Conservation (phyloP, 1,140 invertebrate genomes). For the Ooceraea biroi region DNA sequence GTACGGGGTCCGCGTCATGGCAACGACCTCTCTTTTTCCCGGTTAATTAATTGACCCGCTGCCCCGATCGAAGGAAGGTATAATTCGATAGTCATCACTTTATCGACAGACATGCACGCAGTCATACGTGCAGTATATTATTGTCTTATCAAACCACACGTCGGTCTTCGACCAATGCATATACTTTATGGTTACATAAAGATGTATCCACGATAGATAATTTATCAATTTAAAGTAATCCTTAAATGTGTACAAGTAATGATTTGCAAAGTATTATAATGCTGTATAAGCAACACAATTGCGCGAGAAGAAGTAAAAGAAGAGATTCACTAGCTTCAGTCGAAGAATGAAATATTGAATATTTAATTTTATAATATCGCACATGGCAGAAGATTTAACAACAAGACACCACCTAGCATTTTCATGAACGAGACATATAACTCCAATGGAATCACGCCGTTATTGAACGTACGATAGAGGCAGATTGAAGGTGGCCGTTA, state of each 20-base stretch:
- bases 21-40: constrained; percentile 21
- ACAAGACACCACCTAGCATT: not conserved
- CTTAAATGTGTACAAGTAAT: too few relatives aligned
- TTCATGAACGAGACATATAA: not conserved
- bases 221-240: too few relatives aligned
- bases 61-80: constrained; percentile 7
- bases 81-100: constrained; percentile 32
- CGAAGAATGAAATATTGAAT: too few relatives aligned
- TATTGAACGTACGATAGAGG: constrained; percentile 15
- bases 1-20: constrained; percentile 17
- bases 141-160: not conserved
- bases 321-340: too few relatives aligned
- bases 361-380: too few relatives aligned
- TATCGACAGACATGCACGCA: not conserved
- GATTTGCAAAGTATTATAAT: too few relatives aligned
- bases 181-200: too few relatives aligned
- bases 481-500: constrained; percentile 26
- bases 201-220: too few relatives aligned
- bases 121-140: not conserved
- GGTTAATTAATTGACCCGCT: constrained; percentile 53
- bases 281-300: too few relatives aligned
- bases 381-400: not conserved
- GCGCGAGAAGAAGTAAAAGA: too few relatives aligned
- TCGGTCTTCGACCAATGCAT: too few relatives aligned
- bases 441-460: constrained; percentile 14